Evolutionary conservation across 2,797 vertebrate genomes (phyloP), one percentile per base, ranked within the genome.

Genomic region (Hozukius guyotensis): DNA sequence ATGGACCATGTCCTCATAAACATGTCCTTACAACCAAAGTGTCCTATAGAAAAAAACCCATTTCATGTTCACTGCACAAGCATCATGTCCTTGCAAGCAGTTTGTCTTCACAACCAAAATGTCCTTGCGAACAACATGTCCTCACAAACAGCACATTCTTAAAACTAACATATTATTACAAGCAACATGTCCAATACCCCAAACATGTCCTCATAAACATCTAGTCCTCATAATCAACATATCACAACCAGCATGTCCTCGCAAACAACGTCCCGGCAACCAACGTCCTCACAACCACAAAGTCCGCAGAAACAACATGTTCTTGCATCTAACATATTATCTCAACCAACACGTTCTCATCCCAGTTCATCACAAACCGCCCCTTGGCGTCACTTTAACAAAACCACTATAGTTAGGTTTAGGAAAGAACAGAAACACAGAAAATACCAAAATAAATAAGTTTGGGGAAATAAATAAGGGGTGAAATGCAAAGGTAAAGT

Each of bases 341-440:
- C 42, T 46, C 38, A 46, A 46, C 14, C 0, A 46, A 46, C 38
- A 46, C 0, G 1, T 16, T 16, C 0, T 46, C 42, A 46, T 16
- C 16, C 42, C 42, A 46, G 16, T 18, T 46, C 6, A 18, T 46
- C 42, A 46, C 42, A 46, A 3, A 46, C 0, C 42, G 42, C 0
- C 42, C 16, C 42, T 46, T 18, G 14, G 42, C 0, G 16, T 46
- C 42, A 46, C 38, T 46, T 46, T 46, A 46, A 46, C 16, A 46
- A 46, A 46, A 42, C 38, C 38, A 42, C 38, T 42, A 42, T 6
- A 42, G 13, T 38, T 38, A 38, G 0, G 34, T 36, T 32, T 0
- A 14, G 36, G 36, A 14, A 6, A 38, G 38, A 38, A 38, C 38
- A 38, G 38, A 16, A 46, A 18, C 0, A 16, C 16, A 46, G 16